Evolutionary conservation across 1,140 invertebrate genomes (phyloP), one percentile per base, ranked within the genome.

Genomic region (Drosophila mayri): DNA sequence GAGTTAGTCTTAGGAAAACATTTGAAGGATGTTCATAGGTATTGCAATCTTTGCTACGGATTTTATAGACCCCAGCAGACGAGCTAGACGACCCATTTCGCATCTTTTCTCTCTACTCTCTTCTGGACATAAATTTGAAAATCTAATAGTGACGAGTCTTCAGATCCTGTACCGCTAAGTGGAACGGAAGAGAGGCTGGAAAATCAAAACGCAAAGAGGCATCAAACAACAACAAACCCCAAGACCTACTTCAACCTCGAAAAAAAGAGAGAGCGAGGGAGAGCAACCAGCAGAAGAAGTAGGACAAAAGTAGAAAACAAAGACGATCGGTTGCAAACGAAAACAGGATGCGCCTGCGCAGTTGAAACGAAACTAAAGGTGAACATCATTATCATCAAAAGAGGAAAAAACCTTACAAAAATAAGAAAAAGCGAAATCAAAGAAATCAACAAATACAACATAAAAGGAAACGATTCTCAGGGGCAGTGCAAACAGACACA

Each of bases 361-460:
- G 67, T 63, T 77, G 72, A 83, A 79, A 72, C 58, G 46, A 70
- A 78, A 81, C 49, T 46, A 87, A 87, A 87, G 83, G 83, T 87
- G 80, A 87, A 87, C 80, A 54, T 87, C 76, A 88, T 87, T 14
- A 87, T 87, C 71, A 84, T 43, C 62, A 37, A 43, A 20, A 58
- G 66, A 49, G 44, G 55, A 40, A 52, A 76, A 79, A 41, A 49
- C 46, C 44, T n/a, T 4, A 25, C 25, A 59, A 37, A 35, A 52
- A 76, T 9, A 38, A n/a, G 9, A 72, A 87, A 88, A 87, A 80
- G 80, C 84, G 80, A 87, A 87, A 87, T 87, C 84, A 87, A 88
- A 88, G 84, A 88, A 82, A 79, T 87, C 76, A 79, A 86, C 79
- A 87, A 87, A 87, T 88, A 88, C 54, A 87, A 84, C 83, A 80